Evolutionary conservation across 1,140 invertebrate genomes (phyloP).

Genomic region (Sitophilus oryzae): DNA sequence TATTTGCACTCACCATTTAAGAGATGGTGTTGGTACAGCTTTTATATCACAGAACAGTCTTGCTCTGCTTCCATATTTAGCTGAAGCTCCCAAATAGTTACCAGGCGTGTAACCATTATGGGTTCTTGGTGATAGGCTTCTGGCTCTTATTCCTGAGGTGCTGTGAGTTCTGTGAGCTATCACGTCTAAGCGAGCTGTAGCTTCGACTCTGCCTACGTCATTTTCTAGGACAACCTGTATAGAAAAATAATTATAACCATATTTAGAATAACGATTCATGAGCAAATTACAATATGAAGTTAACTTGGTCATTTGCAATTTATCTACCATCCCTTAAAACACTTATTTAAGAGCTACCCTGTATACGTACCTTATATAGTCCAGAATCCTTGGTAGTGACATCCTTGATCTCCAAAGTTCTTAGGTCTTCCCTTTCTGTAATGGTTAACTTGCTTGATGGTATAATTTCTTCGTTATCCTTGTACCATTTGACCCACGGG

Average conservation of each 20-base stretch:
- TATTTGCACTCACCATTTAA: conserved; percentile 46
- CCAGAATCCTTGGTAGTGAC: conserved; percentile 74
- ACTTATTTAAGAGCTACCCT: too few species aligned
- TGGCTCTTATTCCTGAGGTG: conserved; percentile 42
- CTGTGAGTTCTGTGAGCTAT: conserved; percentile 53
- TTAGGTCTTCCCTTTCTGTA: conserved; percentile 67
- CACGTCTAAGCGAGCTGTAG: conserved; percentile 72
- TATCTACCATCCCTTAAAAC: too few species aligned
- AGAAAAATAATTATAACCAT: too few species aligned
- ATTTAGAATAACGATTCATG: too few species aligned
- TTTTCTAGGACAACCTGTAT: conserved; percentile 59
- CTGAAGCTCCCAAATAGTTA: conserved; percentile 42
- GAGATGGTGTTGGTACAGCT: conserved; percentile 52
- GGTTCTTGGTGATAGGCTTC: conserved; percentile 43
- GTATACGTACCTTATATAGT: conserved; percentile 62
- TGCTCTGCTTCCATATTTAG: conserved; percentile 50
- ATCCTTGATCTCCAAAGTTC: conserved; percentile 71
- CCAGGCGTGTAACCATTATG: conserved; percentile 38
- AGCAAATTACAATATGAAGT: too few species aligned
- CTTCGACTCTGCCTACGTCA: conserved; percentile 72
- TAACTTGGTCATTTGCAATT: too few species aligned
- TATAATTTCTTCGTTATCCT: conserved; percentile 61
- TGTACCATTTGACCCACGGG: conserved; percentile 76
- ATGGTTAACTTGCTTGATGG: conserved; percentile 60
- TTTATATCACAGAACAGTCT: conserved; percentile 52